Conservation (phyloP, 2,113 vertebrate genomes). For the Ceyx margarethae region DNA sequence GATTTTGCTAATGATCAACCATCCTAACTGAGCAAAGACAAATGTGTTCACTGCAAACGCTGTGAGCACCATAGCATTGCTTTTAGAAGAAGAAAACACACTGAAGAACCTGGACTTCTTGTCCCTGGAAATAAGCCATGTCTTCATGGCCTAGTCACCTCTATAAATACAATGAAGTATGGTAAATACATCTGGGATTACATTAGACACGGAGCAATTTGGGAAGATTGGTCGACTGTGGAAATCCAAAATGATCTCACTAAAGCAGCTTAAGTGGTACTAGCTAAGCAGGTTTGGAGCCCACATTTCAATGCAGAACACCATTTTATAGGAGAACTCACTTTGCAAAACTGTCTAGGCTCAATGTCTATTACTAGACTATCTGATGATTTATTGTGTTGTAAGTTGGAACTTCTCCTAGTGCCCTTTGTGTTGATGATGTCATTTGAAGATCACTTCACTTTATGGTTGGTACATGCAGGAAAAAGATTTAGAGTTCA, state of each 20-base stretch:
- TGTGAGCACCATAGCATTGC: background rate
- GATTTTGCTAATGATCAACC: slow-evolving; percentile 61
- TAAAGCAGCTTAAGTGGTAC: slow-evolving; percentile 45
- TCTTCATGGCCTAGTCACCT: slow-evolving; percentile 53
- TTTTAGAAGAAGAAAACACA: slow-evolving; percentile 18
- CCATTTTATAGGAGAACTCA: background rate
- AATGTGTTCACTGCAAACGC: background rate
- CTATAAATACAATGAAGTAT: slow-evolving; percentile 53
- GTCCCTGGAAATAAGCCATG: slow-evolving; percentile 62
- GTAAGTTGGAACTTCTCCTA: slow-evolving; percentile 45
- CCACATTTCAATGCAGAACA: slow-evolving; percentile 24
- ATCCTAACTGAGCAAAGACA: slow-evolving; percentile 44
- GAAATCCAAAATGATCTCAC: slow-evolving; percentile 55
- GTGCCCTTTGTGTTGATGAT: slow-evolving; percentile 59
- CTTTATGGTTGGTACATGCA: background rate
- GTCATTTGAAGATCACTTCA: slow-evolving; percentile 56
- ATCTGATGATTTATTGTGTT: slow-evolving; percentile 43
- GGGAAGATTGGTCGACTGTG: slow-evolving; percentile 42
- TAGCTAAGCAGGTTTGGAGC: slow-evolving; percentile 49
- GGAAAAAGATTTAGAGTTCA: background rate
- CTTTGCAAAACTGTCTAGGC: slow-evolving; percentile 24
- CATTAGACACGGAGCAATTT: slow-evolving; percentile 37
- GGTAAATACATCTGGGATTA: slow-evolving; percentile 55
- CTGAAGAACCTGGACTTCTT: slow-evolving; percentile 6
- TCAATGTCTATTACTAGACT: slow-evolving; percentile 39